Percentiles rank a stretch among this genome's conserved stretches.
phyloP scores from a whole-genome alignment of 2,113 vertebrate genomes.

The Orthochromis malagaraziensis region DNA sequence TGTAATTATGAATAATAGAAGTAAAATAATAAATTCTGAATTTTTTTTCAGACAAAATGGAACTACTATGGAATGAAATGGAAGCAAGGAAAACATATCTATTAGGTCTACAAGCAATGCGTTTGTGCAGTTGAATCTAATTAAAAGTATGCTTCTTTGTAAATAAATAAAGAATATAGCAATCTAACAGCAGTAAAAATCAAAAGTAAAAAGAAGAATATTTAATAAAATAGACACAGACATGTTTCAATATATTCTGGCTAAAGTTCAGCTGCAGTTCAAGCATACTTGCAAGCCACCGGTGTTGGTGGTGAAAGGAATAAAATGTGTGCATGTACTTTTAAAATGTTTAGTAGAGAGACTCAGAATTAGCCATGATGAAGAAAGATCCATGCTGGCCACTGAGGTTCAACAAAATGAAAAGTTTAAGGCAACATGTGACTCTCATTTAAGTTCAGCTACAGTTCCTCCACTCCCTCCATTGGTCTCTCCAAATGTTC shows the following conservation, averaged over 20 bases:
- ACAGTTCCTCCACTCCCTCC: background rate
- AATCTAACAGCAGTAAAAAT: background rate
- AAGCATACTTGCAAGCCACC: background rate
- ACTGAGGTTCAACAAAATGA: background rate
- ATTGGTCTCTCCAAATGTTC: background rate
- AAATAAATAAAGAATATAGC: background rate
- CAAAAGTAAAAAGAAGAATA: background rate
- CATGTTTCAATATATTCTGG: background rate
- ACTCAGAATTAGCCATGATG: background rate
- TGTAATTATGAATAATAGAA: background rate
- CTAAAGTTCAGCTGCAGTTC: background rate
- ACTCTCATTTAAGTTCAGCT: background rate
- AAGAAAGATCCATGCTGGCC: background rate
- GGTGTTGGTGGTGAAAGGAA: background rate
- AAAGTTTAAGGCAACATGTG: background rate
- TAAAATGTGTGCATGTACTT: background rate
- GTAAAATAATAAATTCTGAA: background rate
- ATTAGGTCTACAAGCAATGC: background rate
- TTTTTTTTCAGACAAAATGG: background rate
- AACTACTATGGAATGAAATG: background rate
- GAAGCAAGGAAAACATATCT: background rate
- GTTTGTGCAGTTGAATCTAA: background rate
- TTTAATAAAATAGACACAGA: background rate
- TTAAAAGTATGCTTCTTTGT: background rate
- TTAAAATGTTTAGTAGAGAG: background rate